Conservation (phyloP, 1,140 invertebrate genomes). For the Platyura marginata region DNA sequence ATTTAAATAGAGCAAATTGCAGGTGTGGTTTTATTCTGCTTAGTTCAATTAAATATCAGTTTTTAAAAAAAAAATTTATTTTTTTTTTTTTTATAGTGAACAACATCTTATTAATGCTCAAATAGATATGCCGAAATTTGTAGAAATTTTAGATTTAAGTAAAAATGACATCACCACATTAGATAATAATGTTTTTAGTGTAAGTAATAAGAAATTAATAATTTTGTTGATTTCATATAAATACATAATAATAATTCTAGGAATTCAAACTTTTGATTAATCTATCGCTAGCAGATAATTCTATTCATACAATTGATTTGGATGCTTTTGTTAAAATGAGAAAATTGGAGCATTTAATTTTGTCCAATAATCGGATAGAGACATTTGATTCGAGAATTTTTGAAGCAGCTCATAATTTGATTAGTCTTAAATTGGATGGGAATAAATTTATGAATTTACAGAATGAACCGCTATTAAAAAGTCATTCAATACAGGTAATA, state of each 20-base stretch:
- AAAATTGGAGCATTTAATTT: slow-evolving; percentile 12
- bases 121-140: slow-evolving; percentile 15
- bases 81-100: slow-evolving; percentile 9
- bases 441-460: slow-evolving; percentile 16
- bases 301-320: slow-evolving; percentile 14
- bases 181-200: slow-evolving; percentile 17
- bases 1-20: slow-evolving; percentile 19
- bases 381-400: slow-evolving; percentile 16
- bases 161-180: slow-evolving; percentile 21
- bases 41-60: background rate
- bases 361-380: slow-evolving; percentile 20
- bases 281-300: slow-evolving; percentile 15
- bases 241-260: slow-evolving; percentile 6
- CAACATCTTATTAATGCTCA: slow-evolving; percentile 18
- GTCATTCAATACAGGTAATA: slow-evolving; percentile 7
- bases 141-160: slow-evolving; percentile 19
- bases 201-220: slow-evolving; percentile 5
- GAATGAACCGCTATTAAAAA: slow-evolving; percentile 10
- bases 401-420: slow-evolving; percentile 12
- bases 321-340: slow-evolving; percentile 14
- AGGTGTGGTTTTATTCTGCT: slow-evolving; percentile 10
- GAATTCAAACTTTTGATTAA: slow-evolving; percentile 12
- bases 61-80: slow-evolving; percentile 3
- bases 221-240: background rate
- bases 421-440: slow-evolving; percentile 14